Evolutionary conservation across 2,797 vertebrate species (phyloP), one percentile per base, ranked within the genome.

Genomic region (Scolopax rusticola): DNA sequence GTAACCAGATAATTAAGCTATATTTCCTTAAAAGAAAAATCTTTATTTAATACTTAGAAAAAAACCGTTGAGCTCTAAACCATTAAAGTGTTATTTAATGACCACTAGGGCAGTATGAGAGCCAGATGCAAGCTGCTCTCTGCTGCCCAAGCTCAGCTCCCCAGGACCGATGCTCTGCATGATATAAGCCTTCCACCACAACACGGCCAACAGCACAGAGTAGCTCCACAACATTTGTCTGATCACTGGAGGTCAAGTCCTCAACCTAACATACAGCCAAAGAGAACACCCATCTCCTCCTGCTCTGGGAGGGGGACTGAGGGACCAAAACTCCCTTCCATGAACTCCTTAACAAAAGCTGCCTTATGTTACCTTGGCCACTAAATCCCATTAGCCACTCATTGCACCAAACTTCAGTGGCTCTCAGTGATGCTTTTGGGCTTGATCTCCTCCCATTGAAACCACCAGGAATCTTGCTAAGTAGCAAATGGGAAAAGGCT

Each of bases 21-120:
- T 80, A 87, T 64, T 79, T 14, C n/a, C 61, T 80, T 89, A 40
- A 50, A 50, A 56, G 30, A 93, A 92, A 92, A 89, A 77, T 4
- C 59, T 90, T 88, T 89, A 50, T 90, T 88, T 87, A 80, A 87
- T 61, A 71, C 59, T 87, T 77, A 45, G 92, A 93, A n/a, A 57
- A 89, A 89, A 93, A 89, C 4, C n/a, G 47, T 0, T 74, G 73
- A 80, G 38, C 41, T 96, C 60, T 57, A 51, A 86, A 82, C 8
- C 32, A 40, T 36, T 67, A 9, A 84, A 82, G 41, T 71, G 51
- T 32, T 82, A 60, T 74, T 94, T 89, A 82, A 89, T 32, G 83
- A 77, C n/a, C 7, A 4, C 43, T 36, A 9, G 1, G 25, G 85
- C 77, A 82, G 40, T 36, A 75, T 27, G 56, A 93, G 48, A 87